These are phyloP conservation scores for Acanthiza pusilla DNA, from an alignment of 2,797 vertebrate species.

Conservation along the genomic window DNA sequence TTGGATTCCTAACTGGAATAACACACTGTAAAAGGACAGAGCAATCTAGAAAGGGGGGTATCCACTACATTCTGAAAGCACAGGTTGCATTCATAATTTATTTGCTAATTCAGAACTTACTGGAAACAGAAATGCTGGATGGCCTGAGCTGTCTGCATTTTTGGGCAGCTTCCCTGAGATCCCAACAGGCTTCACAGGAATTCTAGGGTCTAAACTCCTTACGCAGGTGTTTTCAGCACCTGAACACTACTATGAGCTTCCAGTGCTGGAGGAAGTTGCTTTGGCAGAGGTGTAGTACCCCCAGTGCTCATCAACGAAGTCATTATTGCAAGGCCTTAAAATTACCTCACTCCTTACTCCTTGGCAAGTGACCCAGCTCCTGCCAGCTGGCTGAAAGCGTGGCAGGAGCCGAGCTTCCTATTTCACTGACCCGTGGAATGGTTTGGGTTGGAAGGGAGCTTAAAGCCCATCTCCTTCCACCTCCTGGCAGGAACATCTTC, in stretches of 20 bases:
- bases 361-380: background rate
- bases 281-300: background rate
- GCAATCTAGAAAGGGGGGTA: background rate
- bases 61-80: background rate
- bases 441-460: background rate
- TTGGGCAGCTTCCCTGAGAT: background rate
- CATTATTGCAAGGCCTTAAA: background rate
- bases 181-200: background rate
- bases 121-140: background rate
- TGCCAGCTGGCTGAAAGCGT: background rate
- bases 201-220: background rate
- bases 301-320: background rate
- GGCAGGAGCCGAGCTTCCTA: background rate
- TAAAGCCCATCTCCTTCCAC: background rate
- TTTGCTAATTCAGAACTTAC: background rate
- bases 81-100: background rate
- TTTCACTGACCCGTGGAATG: background rate
- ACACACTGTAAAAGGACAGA: background rate
- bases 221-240: background rate
- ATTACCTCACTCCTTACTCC: background rate
- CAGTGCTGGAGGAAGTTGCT: background rate
- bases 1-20: background rate
- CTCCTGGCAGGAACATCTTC: background rate
- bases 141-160: background rate
- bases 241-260: background rate